Conservation (phyloP, 2,888 invertebrate species). For the Anthoptus insignis region DNA sequence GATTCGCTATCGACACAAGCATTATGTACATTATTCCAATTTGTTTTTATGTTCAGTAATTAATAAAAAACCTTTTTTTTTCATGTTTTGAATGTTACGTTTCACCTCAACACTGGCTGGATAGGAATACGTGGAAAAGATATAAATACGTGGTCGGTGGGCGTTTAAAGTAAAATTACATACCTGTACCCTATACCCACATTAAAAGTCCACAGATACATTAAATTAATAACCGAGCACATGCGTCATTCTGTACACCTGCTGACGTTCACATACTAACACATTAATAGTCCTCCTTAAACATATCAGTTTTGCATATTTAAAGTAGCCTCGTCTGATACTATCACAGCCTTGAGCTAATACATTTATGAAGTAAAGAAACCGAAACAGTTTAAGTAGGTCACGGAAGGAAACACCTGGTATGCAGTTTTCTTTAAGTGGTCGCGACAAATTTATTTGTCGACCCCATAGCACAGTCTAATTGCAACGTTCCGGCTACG, state of each 20-base stretch:
- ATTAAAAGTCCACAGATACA: not conserved
- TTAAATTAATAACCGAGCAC: constrained; percentile 1
- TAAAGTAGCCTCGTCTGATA: constrained; percentile 22
- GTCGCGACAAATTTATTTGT: not conserved
- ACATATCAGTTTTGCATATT: constrained; percentile 26
- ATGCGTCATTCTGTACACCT: constrained; percentile 22
- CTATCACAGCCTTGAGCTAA: constrained; percentile 2
- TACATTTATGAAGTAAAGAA: not conserved
- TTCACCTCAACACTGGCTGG: no score
- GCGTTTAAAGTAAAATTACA: not conserved
- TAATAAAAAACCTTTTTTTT: no score
- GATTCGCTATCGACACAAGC: no score
- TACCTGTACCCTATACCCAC: not conserved
- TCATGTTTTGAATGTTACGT: no score
- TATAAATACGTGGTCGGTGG: no score
- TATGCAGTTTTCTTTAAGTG: not conserved
- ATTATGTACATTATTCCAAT: no score
- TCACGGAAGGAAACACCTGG: not conserved
- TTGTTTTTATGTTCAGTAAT: no score
- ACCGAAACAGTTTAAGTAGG: not conserved
- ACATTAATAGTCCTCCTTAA: not conserved
- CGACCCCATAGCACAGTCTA: no score
- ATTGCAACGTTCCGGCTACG: no score
- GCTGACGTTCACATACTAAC: constrained; percentile 10
- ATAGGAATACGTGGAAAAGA: no score